Conservation (phyloP, 2,113 vertebrate species). For the Chlorodrepanis virens region DNA sequence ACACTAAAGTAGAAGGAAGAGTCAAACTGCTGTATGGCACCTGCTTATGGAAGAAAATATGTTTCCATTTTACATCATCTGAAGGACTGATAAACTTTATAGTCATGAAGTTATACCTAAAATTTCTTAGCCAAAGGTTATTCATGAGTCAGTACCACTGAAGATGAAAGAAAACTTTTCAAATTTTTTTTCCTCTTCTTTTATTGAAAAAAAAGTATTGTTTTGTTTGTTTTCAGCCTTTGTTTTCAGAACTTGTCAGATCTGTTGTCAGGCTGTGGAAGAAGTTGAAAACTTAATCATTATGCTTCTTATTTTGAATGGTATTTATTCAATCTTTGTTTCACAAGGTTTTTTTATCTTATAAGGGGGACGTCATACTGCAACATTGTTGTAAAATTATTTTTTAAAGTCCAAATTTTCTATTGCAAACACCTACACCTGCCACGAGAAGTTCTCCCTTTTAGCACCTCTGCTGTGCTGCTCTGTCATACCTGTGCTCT, state of each 20-base stretch:
- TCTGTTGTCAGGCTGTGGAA: background rate
- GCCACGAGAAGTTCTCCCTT: background rate
- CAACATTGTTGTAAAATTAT: background rate
- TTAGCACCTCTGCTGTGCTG: background rate
- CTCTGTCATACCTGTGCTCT: background rate
- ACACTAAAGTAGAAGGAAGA: background rate
- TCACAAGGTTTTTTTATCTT: background rate
- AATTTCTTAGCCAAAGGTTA: background rate
- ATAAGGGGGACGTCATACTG: background rate
- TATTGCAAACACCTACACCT: slow-evolving; percentile 26
- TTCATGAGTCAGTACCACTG: background rate
- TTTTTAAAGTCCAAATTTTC: slow-evolving; percentile 30
- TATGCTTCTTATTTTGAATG: background rate
- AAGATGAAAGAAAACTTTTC: background rate
- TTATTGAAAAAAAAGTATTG: background rate
- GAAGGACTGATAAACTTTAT: background rate
- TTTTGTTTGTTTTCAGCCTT: background rate
- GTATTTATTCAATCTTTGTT: background rate
- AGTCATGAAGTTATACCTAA: background rate
- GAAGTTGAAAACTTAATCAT: slow-evolving; percentile 12
- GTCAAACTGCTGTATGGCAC: background rate
- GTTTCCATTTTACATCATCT: background rate
- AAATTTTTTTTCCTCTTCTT: background rate
- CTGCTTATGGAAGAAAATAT: background rate
- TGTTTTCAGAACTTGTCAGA: background rate